Conservation (phyloP, 2,797 vertebrate species). For the Chelonia mydas region DNA sequence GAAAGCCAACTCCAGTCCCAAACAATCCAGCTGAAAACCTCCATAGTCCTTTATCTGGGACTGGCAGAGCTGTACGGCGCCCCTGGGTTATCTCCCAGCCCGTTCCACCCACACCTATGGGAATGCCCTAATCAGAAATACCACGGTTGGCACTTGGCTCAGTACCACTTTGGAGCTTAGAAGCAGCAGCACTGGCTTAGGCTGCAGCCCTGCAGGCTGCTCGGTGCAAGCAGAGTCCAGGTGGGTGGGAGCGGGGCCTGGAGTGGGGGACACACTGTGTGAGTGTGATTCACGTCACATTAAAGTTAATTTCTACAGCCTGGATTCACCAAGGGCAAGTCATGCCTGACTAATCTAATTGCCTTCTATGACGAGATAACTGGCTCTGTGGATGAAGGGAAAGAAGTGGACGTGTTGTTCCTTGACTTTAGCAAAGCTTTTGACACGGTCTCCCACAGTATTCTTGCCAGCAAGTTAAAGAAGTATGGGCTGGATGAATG, state of each 20-base stretch:
- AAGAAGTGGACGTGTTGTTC: no score
- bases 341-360: no score
- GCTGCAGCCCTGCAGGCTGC: neutral
- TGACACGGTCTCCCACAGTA: no score
- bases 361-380: no score
- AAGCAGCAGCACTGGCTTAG: neutral
- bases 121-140: slow-evolving; percentile 64
- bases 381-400: no score
- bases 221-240: neutral
- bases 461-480: no score
- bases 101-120: slow-evolving; percentile 11
- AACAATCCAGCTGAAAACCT: neutral
- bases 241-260: neutral
- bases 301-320: neutral
- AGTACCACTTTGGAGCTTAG: neutral
- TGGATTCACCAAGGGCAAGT: no score
- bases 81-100: neutral
- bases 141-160: slow-evolving; percentile 5
- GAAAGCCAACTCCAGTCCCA: neutral
- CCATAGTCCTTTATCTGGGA: neutral
- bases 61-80: rapidly evolving
- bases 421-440: no score
- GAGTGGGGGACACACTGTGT: neutral
- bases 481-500: no score
- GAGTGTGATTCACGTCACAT: neutral